Percentiles rank a stretch among this genome's conserved stretches.
Conservation (phyloP, 2,797 vertebrate genomes). For the Pseudotriccus pelzelni region DNA sequence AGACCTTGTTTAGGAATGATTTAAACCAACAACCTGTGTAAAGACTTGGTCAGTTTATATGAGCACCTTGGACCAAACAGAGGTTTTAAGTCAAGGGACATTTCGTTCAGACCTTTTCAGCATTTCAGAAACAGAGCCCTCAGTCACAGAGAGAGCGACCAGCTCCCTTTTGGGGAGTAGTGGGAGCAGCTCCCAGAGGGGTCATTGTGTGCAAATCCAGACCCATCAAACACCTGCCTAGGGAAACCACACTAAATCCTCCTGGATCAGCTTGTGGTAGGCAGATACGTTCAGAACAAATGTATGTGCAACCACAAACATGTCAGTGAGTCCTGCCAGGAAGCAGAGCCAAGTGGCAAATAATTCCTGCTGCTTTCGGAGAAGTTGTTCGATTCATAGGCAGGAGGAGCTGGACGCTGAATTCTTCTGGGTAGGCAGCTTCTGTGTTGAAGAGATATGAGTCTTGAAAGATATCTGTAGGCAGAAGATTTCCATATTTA, state of each 20-base stretch:
- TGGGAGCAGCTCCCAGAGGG: not conserved
- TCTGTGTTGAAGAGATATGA: not conserved
- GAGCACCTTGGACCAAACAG: not conserved
- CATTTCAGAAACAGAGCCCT: not conserved
- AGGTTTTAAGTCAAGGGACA: not conserved
- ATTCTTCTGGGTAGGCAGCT: not conserved
- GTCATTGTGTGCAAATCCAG: not conserved
- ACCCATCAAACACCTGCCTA: not conserved
- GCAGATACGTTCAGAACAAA: not conserved
- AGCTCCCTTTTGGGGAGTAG: not conserved
- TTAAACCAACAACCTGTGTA: not conserved
- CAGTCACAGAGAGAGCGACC: not conserved
- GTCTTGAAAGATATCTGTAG: not conserved
- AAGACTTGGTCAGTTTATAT: not conserved
- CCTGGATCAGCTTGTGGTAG: not conserved
- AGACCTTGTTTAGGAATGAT: not conserved
- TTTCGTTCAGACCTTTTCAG: not conserved
- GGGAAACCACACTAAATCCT: not conserved
- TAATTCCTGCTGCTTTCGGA: not conserved
- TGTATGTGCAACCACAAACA: not conserved
- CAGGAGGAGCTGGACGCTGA: not conserved
- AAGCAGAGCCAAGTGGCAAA: not conserved
- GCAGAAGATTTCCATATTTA: not conserved
- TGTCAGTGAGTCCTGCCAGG: not conserved
- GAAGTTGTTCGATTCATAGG: not conserved